phyloP scores from a whole-genome alignment of 2,797 vertebrate species.

The Sebastes cheni region DNA sequence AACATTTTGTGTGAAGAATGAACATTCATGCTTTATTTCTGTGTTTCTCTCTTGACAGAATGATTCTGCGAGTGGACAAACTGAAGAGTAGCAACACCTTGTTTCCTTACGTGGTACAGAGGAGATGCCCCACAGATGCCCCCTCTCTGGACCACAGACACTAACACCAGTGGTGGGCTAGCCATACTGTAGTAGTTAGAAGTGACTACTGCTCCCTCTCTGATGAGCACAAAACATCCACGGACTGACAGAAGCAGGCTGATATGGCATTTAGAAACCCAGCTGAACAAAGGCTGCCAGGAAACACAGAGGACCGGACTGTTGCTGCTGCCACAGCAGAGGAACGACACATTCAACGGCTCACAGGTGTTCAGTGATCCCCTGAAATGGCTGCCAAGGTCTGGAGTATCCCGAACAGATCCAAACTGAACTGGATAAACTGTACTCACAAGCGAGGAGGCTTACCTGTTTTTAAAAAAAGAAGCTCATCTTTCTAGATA shows the following conservation, averaged over 20 bases:
- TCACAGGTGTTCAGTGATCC: constrained; percentile 48
- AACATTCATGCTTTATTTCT: neutral
- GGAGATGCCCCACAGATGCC: constrained; percentile 45
- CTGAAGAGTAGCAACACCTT: constrained; percentile 69
- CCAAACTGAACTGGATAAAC: constrained; percentile 60
- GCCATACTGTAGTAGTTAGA: constrained; percentile 61
- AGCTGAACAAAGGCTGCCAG: constrained; percentile 12
- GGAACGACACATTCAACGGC: constrained; percentile 23
- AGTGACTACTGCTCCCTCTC: constrained; percentile 60
- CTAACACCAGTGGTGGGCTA: constrained; percentile 49
- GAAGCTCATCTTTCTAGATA: constrained; percentile 70
- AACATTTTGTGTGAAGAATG: neutral
- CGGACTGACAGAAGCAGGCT: constrained; percentile 41
- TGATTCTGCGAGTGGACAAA: constrained; percentile 50
- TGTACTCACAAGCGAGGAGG: constrained; percentile 31
- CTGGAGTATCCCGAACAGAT: constrained; percentile 34
- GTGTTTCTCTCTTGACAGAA: constrained; percentile 52
- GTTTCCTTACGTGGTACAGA: constrained; percentile 52
- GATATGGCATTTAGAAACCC: constrained; percentile 29
- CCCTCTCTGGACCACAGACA: constrained; percentile 55
- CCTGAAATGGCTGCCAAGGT: constrained; percentile 35
- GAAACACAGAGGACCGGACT: constrained; percentile 18
- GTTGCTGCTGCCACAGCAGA: constrained; percentile 38
- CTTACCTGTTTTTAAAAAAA: constrained; percentile 40
- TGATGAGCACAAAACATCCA: constrained; percentile 72